phyloP scores from a whole-genome alignment of 2,797 vertebrate genomes.

The Argya squamiceps region DNA sequence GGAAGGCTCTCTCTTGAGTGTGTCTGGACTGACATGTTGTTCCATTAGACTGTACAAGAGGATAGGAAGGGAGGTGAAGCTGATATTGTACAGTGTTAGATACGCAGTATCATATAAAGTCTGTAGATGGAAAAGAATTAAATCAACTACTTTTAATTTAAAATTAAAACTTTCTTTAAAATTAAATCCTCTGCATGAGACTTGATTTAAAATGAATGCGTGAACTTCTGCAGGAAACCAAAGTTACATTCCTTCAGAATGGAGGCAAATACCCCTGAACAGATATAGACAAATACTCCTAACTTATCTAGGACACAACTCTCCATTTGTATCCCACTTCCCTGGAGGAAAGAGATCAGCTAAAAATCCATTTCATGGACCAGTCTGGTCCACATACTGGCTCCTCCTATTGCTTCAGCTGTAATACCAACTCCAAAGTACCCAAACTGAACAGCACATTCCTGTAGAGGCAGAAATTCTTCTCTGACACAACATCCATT shows the following conservation, averaged over 20 bases:
- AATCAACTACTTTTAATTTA: not conserved
- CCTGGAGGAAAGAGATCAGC: not conserved
- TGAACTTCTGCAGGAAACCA: not conserved
- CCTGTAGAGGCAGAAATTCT: not conserved
- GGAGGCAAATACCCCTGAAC: not conserved
- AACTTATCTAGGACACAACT: not conserved
- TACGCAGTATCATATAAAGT: constrained; percentile 96
- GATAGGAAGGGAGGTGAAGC: constrained; percentile 97
- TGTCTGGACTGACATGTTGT: constrained; percentile 91
- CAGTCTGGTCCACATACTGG: not conserved
- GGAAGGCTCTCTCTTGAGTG: constrained; percentile 90
- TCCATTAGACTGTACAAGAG: constrained; percentile 95
- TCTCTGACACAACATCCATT: not conserved
- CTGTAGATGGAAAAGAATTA: constrained; percentile 72
- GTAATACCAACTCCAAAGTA: not conserved
- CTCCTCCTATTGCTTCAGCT: not conserved
- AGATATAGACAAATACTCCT: not conserved
- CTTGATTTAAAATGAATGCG: not conserved
- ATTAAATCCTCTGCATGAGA: not conserved
- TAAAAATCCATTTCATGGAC: not conserved
- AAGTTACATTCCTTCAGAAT: not conserved
- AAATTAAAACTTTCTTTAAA: not conserved
- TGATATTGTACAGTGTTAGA: constrained; percentile 98
- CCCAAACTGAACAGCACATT: not conserved
- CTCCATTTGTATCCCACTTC: not conserved